Evolutionary conservation across 2,797 vertebrate genomes (phyloP).

Genomic region (Anniella stebbinsi): DNA sequence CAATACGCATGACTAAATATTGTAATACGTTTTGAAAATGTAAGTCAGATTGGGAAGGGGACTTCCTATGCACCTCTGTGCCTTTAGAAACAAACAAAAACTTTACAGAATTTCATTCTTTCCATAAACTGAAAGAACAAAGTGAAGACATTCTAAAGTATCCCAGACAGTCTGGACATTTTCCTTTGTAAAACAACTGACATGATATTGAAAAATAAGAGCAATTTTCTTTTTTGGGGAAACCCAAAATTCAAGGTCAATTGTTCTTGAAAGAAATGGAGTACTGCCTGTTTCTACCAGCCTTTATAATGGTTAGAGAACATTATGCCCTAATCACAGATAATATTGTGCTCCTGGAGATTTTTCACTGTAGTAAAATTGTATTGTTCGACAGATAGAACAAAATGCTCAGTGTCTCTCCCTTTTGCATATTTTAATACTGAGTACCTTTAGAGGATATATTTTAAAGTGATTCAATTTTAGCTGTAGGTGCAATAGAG

Average conservation of each 20-base stretch:
- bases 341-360: constrained; percentile 5
- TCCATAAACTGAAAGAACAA: background rate
- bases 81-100: background rate
- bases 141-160: background rate
- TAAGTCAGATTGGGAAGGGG: background rate
- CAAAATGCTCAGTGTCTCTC: background rate
- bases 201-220: background rate
- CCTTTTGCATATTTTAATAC: constrained; percentile 25
- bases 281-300: background rate
- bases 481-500: constrained; percentile 33
- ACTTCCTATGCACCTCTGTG: background rate
- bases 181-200: constrained; percentile 1
- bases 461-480: constrained; percentile 12
- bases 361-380: constrained; percentile 15
- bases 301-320: background rate
- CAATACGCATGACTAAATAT: background rate
- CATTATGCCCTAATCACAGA: constrained; percentile 2
- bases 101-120: background rate
- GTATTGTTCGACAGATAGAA: constrained; percentile 1
- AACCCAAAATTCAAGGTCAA: background rate
- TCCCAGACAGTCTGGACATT: background rate
- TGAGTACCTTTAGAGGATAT: background rate
- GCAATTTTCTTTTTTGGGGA: background rate
- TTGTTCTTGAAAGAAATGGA: constrained; percentile 27
- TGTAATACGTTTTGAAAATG: background rate